These are phyloP conservation scores for Eriocheir sinensis DNA, from an alignment of 1,140 invertebrate genomes.

Conservation along the genomic window DNA sequence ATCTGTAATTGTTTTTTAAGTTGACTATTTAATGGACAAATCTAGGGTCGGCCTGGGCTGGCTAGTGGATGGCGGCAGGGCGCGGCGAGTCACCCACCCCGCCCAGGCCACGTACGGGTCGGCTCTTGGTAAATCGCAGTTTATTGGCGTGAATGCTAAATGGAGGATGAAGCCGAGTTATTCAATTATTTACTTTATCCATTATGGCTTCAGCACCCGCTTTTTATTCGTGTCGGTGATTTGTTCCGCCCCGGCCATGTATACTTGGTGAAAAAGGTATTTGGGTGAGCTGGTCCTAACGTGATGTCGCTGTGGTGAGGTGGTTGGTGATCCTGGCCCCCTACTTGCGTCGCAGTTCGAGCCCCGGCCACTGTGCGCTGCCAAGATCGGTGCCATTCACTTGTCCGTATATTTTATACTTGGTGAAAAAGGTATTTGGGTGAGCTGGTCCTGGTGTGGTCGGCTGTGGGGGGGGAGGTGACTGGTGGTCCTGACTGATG, in stretches of 20 bases:
- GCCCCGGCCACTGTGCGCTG: no score
- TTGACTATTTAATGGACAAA: conserved; percentile 40
- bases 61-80: no score
- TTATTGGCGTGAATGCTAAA: conserved; percentile 17
- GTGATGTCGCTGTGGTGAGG: not conserved
- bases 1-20: conserved; percentile 52
- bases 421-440: not conserved
- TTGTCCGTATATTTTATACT: no score
- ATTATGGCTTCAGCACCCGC: not conserved
- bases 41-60: not conserved
- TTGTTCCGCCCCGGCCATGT: not conserved
- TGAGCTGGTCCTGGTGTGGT: not conserved
- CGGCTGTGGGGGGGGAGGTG: not conserved
- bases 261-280: not conserved
- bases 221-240: conserved; percentile 5
- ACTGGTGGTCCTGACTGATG: not conserved
- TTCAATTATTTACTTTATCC: conserved; percentile 26
- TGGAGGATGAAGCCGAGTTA: conserved; percentile 23
- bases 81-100: not conserved
- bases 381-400: no score
- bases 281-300: not conserved
- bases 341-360: not conserved
- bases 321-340: not conserved
- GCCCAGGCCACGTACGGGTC: not conserved
- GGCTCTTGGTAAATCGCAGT: not conserved